Base-by-base conservation (phyloP, 2,797 vertebrate species). In the Novumbra hubbsi region DNA sequence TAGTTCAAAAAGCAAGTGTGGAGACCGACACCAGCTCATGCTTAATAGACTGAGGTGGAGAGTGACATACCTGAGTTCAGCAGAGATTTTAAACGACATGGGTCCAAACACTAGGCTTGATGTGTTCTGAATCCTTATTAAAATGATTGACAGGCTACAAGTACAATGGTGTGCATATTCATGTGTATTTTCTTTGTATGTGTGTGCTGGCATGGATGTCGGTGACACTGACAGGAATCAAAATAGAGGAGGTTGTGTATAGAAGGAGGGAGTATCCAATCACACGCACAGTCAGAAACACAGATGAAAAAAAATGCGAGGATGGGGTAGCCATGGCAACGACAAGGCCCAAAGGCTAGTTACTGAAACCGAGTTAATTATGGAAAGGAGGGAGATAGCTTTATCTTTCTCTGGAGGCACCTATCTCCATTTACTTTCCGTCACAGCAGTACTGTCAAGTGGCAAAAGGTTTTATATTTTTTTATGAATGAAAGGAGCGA, bases 351-450 rank as follows among this genome's bases (percentile, higher is more conserved):
- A 78, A 79, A 80, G 84, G 80, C 79, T 84, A 79, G 79, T 82
- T 81, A 81, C 79, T 55, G 73, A 86, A 82, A 83, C 77, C 70
- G 69, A 68, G 84, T 84, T 86, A 84, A 86, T 86, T 84, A 84
- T 73, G 75, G 76, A 72, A 73, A 78, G 70, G 73, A 73, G 68
- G 76, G 73, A 28, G 74, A 84, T 72, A 77, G 78, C 73, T 82
- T 81, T 84, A 78, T 86, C 73, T 72, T 45, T 66, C 68, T 78
- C 72, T 50, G 68, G 71, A 78, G 76, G 71, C 71, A 64, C 73
- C 64, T 14, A 24, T 15, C 1, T 55, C 68, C 49, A 27, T 21
- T 71, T 50, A 32, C 68, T 71, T n/a, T n/a, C 27, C 34, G 49
- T 34, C 28, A 55, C 38, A 41, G 67, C 41, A 45, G 48, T 48